Conservation (phyloP, 1,140 invertebrate species). For the Drosophila fuyamai region DNA sequence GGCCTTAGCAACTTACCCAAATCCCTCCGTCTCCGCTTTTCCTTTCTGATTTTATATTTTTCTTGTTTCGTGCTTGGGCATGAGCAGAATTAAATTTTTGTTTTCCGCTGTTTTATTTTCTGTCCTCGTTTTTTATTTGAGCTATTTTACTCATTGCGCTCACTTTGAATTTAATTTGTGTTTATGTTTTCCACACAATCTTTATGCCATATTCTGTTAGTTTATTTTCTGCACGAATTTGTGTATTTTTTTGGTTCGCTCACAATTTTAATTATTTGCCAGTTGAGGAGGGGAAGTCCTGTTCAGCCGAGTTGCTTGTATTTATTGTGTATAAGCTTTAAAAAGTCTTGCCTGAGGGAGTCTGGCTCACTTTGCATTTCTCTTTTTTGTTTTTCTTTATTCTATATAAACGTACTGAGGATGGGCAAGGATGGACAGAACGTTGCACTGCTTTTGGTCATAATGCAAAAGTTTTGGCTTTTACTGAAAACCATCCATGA, state of each 20-base stretch:
- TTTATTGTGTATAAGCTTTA: conserved; percentile 47
- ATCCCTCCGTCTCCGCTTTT: conserved; percentile 15
- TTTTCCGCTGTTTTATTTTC: conserved; percentile 66
- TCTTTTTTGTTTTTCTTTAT: background rate
- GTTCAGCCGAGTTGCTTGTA: conserved; percentile 23
- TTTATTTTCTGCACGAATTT: conserved; percentile 52
- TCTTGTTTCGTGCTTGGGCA: conserved; percentile 38
- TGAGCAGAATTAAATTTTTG: conserved; percentile 29
- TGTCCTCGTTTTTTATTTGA: conserved; percentile 58
- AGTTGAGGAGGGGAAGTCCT: conserved; percentile 25
- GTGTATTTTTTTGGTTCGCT: conserved; percentile 50
- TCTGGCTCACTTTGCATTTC: background rate
- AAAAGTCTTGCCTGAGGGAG: conserved; percentile 13
- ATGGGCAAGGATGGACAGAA: conserved; percentile 24
- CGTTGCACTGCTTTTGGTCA: conserved; percentile 18
- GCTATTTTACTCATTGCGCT: conserved; percentile 38
- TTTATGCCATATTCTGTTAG: conserved; percentile 54
- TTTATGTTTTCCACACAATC: conserved; percentile 61
- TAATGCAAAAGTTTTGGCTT: conserved; percentile 44
- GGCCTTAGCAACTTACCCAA: conserved; percentile 31
- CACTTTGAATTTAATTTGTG: conserved; percentile 59
- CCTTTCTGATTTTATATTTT: conserved; percentile 38
- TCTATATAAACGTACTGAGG: conserved; percentile 17
- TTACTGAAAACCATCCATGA: background rate
- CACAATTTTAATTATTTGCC: conserved; percentile 75